Percentiles rank a stretch among this genome's conserved stretches.
phyloP scores from a whole-genome alignment of 2,113 vertebrate species.

The Nibea albiflora region DNA sequence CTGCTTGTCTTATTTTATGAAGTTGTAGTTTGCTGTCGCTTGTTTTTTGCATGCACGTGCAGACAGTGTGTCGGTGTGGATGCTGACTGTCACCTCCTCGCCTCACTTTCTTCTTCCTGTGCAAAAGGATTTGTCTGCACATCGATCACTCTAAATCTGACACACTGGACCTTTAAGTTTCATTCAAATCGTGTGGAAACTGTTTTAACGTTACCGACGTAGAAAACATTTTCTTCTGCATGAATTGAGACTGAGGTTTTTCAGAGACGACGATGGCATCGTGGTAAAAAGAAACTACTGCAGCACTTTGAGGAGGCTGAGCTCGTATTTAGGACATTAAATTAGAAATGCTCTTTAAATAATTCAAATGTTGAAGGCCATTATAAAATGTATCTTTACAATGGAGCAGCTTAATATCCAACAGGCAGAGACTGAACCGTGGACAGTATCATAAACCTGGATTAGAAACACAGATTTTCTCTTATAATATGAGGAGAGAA shows the following conservation, averaged over 20 bases:
- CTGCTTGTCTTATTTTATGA: too few relatives aligned
- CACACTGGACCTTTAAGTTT: too few relatives aligned
- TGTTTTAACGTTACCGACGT: not conserved
- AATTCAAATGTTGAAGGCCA: slow-evolving; percentile 16
- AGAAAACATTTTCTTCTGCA: not conserved
- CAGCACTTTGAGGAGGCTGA: not conserved
- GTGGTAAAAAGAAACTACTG: not conserved
- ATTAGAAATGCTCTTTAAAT: slow-evolving; percentile 30
- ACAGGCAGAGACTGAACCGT: slow-evolving; percentile 18
- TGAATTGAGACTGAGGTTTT: not conserved
- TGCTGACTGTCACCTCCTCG: too few relatives aligned
- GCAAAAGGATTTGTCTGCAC: too few relatives aligned
- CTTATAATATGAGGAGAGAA: slow-evolving; percentile 7
- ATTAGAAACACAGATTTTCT: slow-evolving; percentile 19
- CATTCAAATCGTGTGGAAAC: not conserved
- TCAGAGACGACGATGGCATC: not conserved
- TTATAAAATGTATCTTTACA: slow-evolving; percentile 12
- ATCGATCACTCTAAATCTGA: too few relatives aligned
- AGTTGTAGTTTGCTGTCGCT: too few relatives aligned
- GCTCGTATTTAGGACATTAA: slow-evolving; percentile 1
- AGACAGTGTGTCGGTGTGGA: too few relatives aligned
- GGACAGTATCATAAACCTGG: not conserved
- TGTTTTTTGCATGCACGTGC: too few relatives aligned
- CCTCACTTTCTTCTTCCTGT: too few relatives aligned
- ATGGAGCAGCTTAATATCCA: slow-evolving; percentile 23